A percentile compares a stretch with the other conserved stretches of the same genome.
phyloP scores from a whole-genome alignment of 2,888 invertebrate species.

The Liposcelis brunnea region DNA sequence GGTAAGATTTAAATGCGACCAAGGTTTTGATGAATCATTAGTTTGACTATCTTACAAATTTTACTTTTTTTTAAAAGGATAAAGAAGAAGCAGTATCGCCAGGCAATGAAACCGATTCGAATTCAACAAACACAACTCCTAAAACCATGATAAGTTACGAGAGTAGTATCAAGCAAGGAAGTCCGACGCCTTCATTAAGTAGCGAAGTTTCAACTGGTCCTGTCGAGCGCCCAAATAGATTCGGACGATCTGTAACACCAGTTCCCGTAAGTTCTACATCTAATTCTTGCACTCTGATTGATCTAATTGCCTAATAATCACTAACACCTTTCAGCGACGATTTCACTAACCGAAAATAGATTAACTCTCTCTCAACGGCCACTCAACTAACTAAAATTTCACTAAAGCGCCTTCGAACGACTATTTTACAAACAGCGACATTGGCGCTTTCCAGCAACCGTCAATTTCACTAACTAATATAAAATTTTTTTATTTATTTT shows the following conservation, averaged over 20 bases:
- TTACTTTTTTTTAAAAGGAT: constrained; percentile 23
- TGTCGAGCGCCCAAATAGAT: constrained; percentile 30
- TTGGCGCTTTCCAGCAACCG: too few relatives aligned
- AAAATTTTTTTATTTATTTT: neutral
- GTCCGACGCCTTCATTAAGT: constrained; percentile 30
- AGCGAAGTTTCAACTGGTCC: constrained; percentile 25
- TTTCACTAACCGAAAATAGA: too few relatives aligned
- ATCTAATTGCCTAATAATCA: constrained; percentile 13
- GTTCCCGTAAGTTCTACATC: constrained; percentile 22
- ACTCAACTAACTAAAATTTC: too few relatives aligned
- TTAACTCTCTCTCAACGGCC: too few relatives aligned
- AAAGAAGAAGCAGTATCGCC: constrained; percentile 42
- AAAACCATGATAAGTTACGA: constrained; percentile 49
- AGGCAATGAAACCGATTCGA: constrained; percentile 61
- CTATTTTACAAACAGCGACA: too few relatives aligned
- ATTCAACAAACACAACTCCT: constrained; percentile 49
- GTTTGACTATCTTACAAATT: too few relatives aligned
- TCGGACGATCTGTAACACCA: constrained; percentile 31
- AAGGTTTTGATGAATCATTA: neutral
- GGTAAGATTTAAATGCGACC: constrained; percentile 14
- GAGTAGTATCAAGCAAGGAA: constrained; percentile 23
- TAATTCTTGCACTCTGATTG: too few relatives aligned
- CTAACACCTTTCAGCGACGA: too few relatives aligned
- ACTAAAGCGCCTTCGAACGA: too few relatives aligned
- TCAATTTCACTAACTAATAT: too few relatives aligned